Evolutionary conservation across 2,113 vertebrate genomes (phyloP).

Genomic region (Labeo catla): DNA sequence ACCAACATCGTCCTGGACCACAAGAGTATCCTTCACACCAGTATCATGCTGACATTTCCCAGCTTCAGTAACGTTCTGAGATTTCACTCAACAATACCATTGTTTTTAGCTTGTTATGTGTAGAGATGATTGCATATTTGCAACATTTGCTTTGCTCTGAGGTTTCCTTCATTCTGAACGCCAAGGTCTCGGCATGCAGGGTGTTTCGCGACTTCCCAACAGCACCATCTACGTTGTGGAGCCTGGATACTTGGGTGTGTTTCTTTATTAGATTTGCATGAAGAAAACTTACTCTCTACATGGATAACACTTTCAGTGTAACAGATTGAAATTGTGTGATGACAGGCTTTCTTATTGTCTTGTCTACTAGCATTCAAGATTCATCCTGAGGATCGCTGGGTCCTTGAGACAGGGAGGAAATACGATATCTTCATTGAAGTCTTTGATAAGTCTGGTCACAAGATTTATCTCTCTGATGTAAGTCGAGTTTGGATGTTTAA

Average conservation of each 20-base stretch:
- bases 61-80: neutral
- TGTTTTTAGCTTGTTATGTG: neutral
- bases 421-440: constrained; percentile 89
- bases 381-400: constrained; percentile 90
- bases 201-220: constrained; percentile 90
- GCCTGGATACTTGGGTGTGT: constrained; percentile 88
- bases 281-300: neutral
- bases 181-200: constrained; percentile 88
- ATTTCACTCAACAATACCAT: neutral
- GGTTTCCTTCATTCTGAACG: constrained; percentile 71
- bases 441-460: constrained; percentile 91
- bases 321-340: neutral
- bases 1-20: constrained; percentile 78
- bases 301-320: neutral
- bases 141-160: neutral
- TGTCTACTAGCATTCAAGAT: constrained; percentile 84
- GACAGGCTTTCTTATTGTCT: neutral
- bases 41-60: neutral
- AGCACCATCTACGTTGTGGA: constrained; percentile 91
- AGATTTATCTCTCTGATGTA: constrained; percentile 90
- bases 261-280: neutral
- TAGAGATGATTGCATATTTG: neutral
- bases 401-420: constrained; percentile 84
- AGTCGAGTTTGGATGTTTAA: constrained; percentile 67
- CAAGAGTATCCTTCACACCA: constrained; percentile 76